phyloP scores from a whole-genome alignment of 1,140 invertebrate species.

The Gyrodactylus bullatarudis region DNA sequence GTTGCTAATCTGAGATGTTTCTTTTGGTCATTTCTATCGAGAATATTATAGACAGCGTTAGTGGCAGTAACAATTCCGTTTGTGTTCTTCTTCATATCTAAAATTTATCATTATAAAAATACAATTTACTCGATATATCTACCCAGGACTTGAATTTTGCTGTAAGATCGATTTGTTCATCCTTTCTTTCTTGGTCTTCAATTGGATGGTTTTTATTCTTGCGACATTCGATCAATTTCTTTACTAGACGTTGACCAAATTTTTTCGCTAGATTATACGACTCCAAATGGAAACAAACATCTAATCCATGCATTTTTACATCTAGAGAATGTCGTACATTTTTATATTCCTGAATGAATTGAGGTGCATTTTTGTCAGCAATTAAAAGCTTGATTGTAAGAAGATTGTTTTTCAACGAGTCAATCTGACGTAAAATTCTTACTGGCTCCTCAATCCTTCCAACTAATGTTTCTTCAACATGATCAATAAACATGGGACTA shows the following conservation, averaged over 20 bases:
- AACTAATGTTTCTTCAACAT: background rate
- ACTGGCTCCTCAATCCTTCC: background rate
- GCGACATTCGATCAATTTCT: background rate
- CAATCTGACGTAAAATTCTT: background rate
- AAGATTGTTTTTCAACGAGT: background rate
- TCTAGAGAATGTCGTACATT: background rate
- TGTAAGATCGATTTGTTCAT: background rate
- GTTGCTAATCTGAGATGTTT: background rate
- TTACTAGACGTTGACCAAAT: background rate
- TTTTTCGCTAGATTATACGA: background rate
- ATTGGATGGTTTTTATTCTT: background rate
- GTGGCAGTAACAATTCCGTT: background rate
- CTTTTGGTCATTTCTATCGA: background rate
- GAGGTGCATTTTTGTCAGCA: background rate
- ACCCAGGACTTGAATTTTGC: background rate
- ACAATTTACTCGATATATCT: background rate
- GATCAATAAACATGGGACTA: background rate
- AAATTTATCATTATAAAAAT: background rate
- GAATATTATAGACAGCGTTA: background rate
- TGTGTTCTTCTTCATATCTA: background rate
- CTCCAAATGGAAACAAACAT: background rate
- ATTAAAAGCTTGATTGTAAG: background rate
- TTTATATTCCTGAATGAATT: background rate
- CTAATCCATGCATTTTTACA: background rate
- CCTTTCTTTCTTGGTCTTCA: background rate